Percentiles rank a stretch among this genome's conserved stretches.
phyloP scores from a whole-genome alignment of 2,888 invertebrate species.

The Theristus sp. region DNA sequence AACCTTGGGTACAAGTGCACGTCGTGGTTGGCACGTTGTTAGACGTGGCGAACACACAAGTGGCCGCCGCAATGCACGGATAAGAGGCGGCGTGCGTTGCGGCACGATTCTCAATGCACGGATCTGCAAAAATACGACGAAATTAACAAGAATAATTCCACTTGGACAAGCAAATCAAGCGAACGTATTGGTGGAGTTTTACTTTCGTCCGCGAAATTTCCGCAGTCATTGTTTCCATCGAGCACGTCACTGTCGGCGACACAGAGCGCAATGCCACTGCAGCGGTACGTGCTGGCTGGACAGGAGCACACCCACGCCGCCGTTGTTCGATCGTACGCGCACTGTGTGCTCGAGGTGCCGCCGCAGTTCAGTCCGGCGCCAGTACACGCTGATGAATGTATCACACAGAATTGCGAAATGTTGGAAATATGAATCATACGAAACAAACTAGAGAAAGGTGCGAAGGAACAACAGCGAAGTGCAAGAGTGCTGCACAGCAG shows the following conservation, averaged over 20 bases:
- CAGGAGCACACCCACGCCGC: neutral
- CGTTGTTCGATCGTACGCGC: neutral
- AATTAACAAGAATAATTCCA: too few species aligned
- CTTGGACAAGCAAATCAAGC: too few species aligned
- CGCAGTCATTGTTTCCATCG: slow-evolving; percentile 10
- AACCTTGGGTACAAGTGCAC: neutral
- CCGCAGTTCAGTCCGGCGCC: neutral
- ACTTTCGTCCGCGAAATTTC: slow-evolving; percentile 8
- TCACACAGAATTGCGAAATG: too few species aligned
- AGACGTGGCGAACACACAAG: neutral
- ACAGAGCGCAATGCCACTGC: slow-evolving; percentile 5
- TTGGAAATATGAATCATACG: too few species aligned
- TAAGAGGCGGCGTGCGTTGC: too few species aligned
- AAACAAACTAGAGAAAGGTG: too few species aligned
- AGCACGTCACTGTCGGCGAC: slow-evolving; percentile 4
- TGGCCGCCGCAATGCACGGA: neutral
- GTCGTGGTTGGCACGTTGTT: neutral
- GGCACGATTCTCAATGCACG: neutral
- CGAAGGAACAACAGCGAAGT: too few species aligned
- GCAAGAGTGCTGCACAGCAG: too few species aligned
- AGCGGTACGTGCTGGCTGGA: neutral
- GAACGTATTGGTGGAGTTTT: too few species aligned
- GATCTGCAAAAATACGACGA: too few species aligned
- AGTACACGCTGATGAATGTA: neutral
- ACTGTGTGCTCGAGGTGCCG: neutral